Conservation (phyloP, 2,797 vertebrate genomes). For the Centroberyx gerrardi region DNA sequence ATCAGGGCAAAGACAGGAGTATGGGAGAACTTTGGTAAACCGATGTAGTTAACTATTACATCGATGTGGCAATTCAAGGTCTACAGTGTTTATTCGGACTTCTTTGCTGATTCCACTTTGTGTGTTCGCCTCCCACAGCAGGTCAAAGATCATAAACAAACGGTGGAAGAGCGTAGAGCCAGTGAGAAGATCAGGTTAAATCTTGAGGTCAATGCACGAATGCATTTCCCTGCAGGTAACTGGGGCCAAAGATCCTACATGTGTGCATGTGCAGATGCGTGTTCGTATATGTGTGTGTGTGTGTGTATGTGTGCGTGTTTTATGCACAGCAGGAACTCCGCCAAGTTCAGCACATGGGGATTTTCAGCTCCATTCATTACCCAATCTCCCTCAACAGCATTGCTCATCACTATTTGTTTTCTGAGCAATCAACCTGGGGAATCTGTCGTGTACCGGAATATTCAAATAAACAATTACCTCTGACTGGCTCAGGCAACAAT, state of each 20-base stretch:
- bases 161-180: constrained; percentile 31
- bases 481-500: constrained; percentile 67
- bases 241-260: not conserved
- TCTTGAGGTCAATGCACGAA: constrained; percentile 28
- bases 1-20: constrained; percentile 52
- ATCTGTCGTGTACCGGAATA: constrained; percentile 67
- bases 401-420: constrained; percentile 68
- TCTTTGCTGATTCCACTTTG: constrained; percentile 53
- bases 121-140: not conserved
- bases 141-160: constrained; percentile 27
- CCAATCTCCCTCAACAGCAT: constrained; percentile 54
- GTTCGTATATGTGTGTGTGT: constrained; percentile 16
- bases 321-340: constrained; percentile 47
- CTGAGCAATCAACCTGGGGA: constrained; percentile 62
- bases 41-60: constrained; percentile 69
- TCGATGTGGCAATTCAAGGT: constrained; percentile 62
- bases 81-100: constrained; percentile 36
- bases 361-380: constrained; percentile 70
- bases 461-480: constrained; percentile 83
- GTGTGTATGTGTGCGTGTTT: constrained; percentile 12
- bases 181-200: constrained; percentile 34
- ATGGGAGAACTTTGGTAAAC: constrained; percentile 41
- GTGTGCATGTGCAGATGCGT: constrained; percentile 7
- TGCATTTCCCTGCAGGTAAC: constrained; percentile 43
- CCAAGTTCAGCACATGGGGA: constrained; percentile 54